A percentile compares a stretch with the other conserved stretches of the same genome.
phyloP scores from a whole-genome alignment of 1,140 invertebrate genomes.

The Cotesia chilonis region DNA sequence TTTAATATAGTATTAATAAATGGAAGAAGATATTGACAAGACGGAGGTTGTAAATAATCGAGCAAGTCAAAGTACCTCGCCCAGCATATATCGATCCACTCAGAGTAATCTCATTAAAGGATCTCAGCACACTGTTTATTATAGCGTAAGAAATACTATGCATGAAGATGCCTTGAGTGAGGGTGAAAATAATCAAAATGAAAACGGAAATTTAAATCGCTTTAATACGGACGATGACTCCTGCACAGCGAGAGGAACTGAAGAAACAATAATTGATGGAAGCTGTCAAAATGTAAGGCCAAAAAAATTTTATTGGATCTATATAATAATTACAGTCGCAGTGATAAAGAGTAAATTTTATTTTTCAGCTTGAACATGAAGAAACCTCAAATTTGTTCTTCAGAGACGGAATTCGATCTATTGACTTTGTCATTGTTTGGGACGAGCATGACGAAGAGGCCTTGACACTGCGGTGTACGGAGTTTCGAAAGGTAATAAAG shows the following conservation, averaged over 20 bases:
- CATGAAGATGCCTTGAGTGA: conserved; percentile 46
- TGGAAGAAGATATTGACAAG: conserved; percentile 49
- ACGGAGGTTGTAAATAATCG: conserved; percentile 9
- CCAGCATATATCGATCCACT: conserved; percentile 45
- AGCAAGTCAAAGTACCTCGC: conserved; percentile 34
- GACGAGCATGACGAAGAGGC: conserved; percentile 61
- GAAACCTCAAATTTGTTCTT: conserved; percentile 67
- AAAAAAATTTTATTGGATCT: conserved; percentile 26
- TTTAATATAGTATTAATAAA: conserved; percentile 22
- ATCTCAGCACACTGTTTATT: conserved; percentile 49
- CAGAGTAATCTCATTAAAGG: conserved; percentile 40
- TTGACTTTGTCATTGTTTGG: conserved; percentile 84
- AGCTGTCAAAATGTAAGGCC: conserved; percentile 45
- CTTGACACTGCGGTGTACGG: conserved; percentile 45
- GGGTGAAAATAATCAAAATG: conserved; percentile 34
- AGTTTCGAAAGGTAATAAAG: conserved; percentile 51
- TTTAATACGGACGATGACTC: conserved; percentile 36
- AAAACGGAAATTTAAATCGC: conserved; percentile 26
- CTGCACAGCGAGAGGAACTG: conserved; percentile 41
- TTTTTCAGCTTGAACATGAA: conserved; percentile 33
- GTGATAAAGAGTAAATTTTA: conserved; percentile 14
- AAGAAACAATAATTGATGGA: conserved; percentile 45
- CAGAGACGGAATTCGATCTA: conserved; percentile 72
- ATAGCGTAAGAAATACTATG: conserved; percentile 46
- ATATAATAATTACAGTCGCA: conserved; percentile 34